These are phyloP conservation scores for Muntiacus muntjak DNA, from an alignment of 2,113 vertebrate genomes.

Conservation along the genomic window DNA sequence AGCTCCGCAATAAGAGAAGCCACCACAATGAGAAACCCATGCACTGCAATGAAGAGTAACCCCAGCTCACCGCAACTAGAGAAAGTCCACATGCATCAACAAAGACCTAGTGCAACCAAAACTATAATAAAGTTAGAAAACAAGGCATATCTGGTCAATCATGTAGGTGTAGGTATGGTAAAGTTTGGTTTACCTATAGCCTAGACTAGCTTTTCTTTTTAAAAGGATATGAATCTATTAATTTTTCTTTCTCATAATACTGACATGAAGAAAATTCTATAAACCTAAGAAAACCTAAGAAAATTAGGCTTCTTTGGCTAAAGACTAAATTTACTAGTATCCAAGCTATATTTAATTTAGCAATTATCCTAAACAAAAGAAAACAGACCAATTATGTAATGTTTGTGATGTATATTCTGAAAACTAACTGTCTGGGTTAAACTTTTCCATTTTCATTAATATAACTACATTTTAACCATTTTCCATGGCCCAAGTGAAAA, in stretches of 20 bases:
- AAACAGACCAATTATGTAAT: neutral
- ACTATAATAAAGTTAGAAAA: neutral
- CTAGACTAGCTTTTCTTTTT: neutral
- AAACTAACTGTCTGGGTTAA: neutral
- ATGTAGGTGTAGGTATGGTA: neutral
- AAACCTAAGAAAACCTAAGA: neutral
- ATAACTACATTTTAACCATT: neutral
- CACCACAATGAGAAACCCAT: neutral
- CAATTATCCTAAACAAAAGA: neutral
- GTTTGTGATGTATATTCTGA: neutral
- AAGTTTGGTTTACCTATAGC: neutral
- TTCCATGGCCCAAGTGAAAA: neutral
- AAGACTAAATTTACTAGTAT: neutral
- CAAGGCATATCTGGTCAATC: neutral
- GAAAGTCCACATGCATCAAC: neutral
- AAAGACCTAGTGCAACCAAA: neutral
- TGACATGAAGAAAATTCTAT: neutral
- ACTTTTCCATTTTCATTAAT: neutral
- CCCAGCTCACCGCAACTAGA: neutral
- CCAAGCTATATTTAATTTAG: neutral
- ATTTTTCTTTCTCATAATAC: neutral
- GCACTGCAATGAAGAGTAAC: neutral
- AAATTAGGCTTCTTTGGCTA: neutral
- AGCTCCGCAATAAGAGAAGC: neutral
- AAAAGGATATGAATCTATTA: neutral